These are phyloP conservation scores for Tetraodon nigroviridis DNA, from an alignment of 2,113 vertebrate species.

Conservation along the genomic window DNA sequence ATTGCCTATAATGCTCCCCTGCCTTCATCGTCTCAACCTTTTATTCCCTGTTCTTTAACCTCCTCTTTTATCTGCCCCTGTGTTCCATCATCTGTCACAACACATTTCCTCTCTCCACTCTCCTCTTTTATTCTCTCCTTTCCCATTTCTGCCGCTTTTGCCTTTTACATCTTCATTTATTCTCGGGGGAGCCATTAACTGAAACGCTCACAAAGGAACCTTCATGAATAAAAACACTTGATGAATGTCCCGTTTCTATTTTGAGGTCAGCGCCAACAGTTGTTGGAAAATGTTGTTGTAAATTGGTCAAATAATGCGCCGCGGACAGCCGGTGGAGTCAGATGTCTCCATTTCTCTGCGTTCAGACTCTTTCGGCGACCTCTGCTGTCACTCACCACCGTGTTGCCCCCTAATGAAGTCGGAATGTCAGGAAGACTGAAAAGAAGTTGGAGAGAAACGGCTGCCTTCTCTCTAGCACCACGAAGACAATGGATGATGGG, in stretches of 20 bases:
- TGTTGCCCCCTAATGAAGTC: conserved; percentile 57
- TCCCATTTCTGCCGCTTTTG: conserved; percentile 6
- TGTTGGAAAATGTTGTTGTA: conserved; percentile 5
- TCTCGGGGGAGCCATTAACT: conserved; percentile 32
- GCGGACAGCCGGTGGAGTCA: conserved; percentile 23
- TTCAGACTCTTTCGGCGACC: conserved; percentile 49
- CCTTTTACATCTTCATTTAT: background rate
- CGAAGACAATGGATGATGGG: conserved; percentile 42
- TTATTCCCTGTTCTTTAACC: conserved; percentile 30
- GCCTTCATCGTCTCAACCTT: conserved; percentile 27
- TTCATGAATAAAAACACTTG: conserved; percentile 21
- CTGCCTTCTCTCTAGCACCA: conserved; percentile 39
- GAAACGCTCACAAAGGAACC: conserved; percentile 32
- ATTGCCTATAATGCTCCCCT: conserved; percentile 18
- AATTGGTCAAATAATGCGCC: conserved; percentile 9
- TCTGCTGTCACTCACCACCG: conserved; percentile 56
- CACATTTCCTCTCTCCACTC: background rate
- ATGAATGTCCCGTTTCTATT: conserved; percentile 45
- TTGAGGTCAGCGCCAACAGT: conserved; percentile 34
- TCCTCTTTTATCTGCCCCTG: conserved; percentile 7
- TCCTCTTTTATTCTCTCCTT: conserved; percentile 1
- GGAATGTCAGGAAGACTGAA: conserved; percentile 50
- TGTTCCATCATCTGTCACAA: conserved; percentile 26
- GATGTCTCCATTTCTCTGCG: conserved; percentile 38
- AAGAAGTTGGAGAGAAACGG: conserved; percentile 37